Base-by-base conservation (phyloP, 2,888 invertebrate genomes). In the Fragum sueziense region DNA sequence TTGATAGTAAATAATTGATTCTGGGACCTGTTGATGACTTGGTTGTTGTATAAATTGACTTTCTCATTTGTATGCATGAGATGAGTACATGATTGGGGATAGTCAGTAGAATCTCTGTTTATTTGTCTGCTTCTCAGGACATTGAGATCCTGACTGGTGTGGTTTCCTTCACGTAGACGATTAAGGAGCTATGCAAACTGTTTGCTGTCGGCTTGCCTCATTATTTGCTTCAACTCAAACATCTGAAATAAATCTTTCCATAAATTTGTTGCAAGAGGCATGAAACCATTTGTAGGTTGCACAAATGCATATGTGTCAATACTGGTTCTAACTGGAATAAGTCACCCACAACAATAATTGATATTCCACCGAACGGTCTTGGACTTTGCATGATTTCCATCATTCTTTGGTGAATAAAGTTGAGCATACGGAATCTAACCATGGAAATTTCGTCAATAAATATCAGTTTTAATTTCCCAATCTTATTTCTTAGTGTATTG, bases 151-250 rank as follows among this genome's bases (percentile, higher is more conserved):
- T 70, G 47, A 25, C 68, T 37, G 57, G 79, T 82, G 14, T 85
- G 80, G 14, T 81, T 59, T 14, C 80, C 85, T 74, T 85, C 85
- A 47, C 85, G 33, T 6, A 86, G 41, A 47, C 87, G 47, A 67
- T 87, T 86, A 2, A 86, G 68, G 14, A 87, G 65, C 47, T 85
- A 72, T 52, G 86, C 87, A 80, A 87, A 87, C 11, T 31, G 27
- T 71, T 68, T 78, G 59, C 68, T 76, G 22, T 85, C 85, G 67
- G 68, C 70, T 54, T 86, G 86, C 31, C 85, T 52, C 84, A 85
- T 84, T 7, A 85, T 82, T 62, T 76, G 68, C 33, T 68, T 85
- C 31, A 86, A 33, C 68, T 86, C 82, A 73, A 72, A 80, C 65
- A 85, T 75, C 14, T 52, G 7, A 47, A 86, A 80, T 14, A 75